These are phyloP conservation scores for Ctenopoma multispine DNA, from an alignment of 2,797 vertebrate genomes.

Conservation along the genomic window DNA sequence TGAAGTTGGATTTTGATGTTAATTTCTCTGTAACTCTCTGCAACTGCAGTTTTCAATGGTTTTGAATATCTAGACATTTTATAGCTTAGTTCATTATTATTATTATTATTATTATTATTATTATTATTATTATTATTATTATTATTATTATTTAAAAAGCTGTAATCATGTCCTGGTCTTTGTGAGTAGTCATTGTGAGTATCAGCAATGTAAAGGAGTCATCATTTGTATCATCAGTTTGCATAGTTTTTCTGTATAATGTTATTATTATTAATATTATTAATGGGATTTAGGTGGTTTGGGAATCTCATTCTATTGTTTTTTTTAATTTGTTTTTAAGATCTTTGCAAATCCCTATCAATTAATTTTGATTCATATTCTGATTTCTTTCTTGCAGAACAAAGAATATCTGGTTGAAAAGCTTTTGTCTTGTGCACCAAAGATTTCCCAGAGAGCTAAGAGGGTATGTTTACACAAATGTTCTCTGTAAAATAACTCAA, in stretches of 20 bases:
- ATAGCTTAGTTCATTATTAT: neutral
- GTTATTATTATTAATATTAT: slow-evolving; percentile 3
- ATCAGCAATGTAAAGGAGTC: too few species aligned
- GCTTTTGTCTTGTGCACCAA: slow-evolving; percentile 93
- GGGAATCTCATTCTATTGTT: neutral
- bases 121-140: neutral
- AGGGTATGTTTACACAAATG: slow-evolving; percentile 85
- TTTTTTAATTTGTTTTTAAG: neutral
- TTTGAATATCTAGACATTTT: neutral
- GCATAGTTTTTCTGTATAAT: too few species aligned
- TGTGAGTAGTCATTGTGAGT: too few species aligned
- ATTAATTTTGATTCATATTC: slow-evolving; percentile 9
- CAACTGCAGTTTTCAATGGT: too few species aligned
- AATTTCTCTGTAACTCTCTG: neutral
- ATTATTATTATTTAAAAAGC: neutral
- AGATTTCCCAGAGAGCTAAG: slow-evolving; percentile 96
- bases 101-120: neutral
- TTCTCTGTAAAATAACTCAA: slow-evolving; percentile 61
- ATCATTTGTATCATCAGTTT: too few species aligned
- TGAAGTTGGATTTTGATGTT: neutral
- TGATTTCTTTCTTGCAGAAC: slow-evolving; percentile 88
- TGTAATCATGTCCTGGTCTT: neutral
- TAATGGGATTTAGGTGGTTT: neutral
- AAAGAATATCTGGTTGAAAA: slow-evolving; percentile 97
- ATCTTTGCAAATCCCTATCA: neutral